Evolutionary conservation across 2,888 invertebrate genomes (phyloP), one percentile per base, ranked within the genome.

Genomic region (Dicranocentrus wangi): DNA sequence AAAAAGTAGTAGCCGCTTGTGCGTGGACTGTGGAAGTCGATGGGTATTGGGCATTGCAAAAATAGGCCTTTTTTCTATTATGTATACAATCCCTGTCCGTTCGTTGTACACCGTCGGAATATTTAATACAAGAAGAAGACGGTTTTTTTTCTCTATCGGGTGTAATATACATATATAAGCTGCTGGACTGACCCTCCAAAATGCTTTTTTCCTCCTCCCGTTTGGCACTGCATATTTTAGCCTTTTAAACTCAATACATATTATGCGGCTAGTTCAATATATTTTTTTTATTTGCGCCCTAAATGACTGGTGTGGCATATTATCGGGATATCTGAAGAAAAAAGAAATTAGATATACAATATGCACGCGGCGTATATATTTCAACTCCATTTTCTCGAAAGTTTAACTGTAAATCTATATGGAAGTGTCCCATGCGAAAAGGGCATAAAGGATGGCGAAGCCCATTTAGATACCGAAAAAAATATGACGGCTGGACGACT

Each of bases 271-370:
- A 32, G 3, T 3, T 32, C 47, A 47, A 39, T 5, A 60, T 58
- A 69, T 17, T 25, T 58, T 58, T 42, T 55, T 58, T 21, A 43
- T 60, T 58, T 60, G 27, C 32, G 17, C 70, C 39, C 43, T 23
- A 47, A 71, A 71, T 61, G 61, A 32, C 60, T 47, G 23, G 27
- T 47, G n/a, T n/a, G n/a, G n/a, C n/a, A n/a, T n/a, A 61, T 61
- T 61, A 61, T 61, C 61, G 42, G 42, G 23, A 28, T 23, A 43
- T 60, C 61, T 61, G 7, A 23, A 51, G 47, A 47, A 21, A 61
- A 61, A 70, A 39, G 28, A 60, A 60, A 42, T 42, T 70, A 42
- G 17, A 25, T 28, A 10, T 39, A 61, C 17, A 21, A 19, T 23
- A n/a, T 19, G 5, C 5, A 39, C 39, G 13, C 39, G 39, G 39